phyloP scores from a whole-genome alignment of 2,888 invertebrate species.

The Cheiracanthium punctorium region DNA sequence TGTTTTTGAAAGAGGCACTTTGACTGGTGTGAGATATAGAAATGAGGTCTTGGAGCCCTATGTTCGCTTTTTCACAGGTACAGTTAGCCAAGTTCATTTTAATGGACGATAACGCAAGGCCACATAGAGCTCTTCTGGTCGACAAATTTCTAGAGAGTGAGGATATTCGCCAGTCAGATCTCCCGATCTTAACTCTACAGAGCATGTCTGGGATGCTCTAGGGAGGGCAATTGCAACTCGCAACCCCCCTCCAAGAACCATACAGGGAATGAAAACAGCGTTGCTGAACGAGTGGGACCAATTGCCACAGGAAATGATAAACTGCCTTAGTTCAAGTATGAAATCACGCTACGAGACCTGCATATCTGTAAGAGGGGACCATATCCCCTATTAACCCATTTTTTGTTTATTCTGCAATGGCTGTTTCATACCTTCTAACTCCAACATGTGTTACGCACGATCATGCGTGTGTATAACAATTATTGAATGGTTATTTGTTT shows the following conservation, averaged over 20 bases:
- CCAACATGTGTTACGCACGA: no score
- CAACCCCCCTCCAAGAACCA: background rate
- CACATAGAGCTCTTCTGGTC: no score
- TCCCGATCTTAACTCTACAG: conserved; percentile 2
- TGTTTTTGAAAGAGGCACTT: background rate
- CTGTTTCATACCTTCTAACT: no score
- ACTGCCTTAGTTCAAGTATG: background rate
- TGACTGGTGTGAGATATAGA: conserved; percentile 1
- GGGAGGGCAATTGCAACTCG: background rate
- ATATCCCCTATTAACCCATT: no score
- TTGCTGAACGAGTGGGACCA: background rate
- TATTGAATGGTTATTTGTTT: no score
- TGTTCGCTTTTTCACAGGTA: background rate
- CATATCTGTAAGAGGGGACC: no score
- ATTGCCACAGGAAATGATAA: background rate
- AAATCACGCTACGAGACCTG: background rate
- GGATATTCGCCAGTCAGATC: conserved; percentile 5
- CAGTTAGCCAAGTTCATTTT: background rate
- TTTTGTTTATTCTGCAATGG: no score
- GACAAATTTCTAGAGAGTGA: no score
- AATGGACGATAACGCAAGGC: background rate
- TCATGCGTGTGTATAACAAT: no score
- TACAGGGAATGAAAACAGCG: background rate
- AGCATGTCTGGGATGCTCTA: conserved; percentile 11
- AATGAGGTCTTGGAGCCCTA: no score